Evolutionary conservation across 2,888 invertebrate species (phyloP), one percentile per base, ranked within the genome.

Genomic region (Perithous albicinctus): DNA sequence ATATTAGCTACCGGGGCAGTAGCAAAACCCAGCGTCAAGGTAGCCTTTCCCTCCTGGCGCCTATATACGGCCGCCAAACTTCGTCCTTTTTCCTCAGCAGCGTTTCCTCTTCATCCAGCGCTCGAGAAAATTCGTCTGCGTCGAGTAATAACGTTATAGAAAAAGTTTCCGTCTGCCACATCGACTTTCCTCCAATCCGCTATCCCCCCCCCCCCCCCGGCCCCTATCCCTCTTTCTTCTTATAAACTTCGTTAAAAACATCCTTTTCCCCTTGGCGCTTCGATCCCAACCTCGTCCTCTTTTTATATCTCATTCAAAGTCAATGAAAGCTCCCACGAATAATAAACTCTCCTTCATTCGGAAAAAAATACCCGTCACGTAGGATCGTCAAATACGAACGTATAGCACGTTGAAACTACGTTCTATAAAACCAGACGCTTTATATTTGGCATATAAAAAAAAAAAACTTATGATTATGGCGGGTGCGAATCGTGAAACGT

Each of bases 1-100:
- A 89, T 90, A 89, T 90, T 89, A 87, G 86, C 87, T 87, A 83
- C 84, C 85, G 51, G 29, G 32, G 23, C 63, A 76, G 66, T 76
- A 54, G 72, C 79, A 32, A 61, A 76, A 76, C 51, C 59, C 79
- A 64, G 41, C 66, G 43, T 72, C 43, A 38, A 29, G 41, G 8
- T 41, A 41, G 41, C 63, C 41, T 20, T 38, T 69, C 26, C 63
- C 41, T 20, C 29, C 64, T 20, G 51, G 26, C 8, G 32, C 51
- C 46, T 54, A n/a, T n/a, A n/a, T n/a, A 35, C 54, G 15, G 18
- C 26, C 26, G 26, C 20, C 12, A 61, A 18, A 46, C 59, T 51
- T 51, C 35, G 5, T 67, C 29, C 38, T 59, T 3, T 32, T 69
- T 38, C 54, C 54, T 32, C 20, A n/a, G 7, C 64, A 48, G 7